Base-by-base conservation (phyloP, 2,797 vertebrate genomes). In the Macroramphosus scolopax region DNA sequence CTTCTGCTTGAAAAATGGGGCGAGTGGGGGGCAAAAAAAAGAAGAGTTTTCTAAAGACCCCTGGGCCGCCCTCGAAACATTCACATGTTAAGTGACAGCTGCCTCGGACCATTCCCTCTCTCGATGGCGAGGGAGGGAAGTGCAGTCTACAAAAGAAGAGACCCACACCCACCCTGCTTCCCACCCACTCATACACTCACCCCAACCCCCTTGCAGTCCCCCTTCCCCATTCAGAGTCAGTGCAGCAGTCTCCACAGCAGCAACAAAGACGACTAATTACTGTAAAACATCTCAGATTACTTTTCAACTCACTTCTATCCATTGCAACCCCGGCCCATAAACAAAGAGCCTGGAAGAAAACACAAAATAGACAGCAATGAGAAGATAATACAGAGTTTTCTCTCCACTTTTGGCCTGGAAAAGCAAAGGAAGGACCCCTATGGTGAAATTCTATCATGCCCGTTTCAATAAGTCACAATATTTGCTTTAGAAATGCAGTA, bases 41-140 rank as follows among this genome's bases (percentile, higher is more conserved):
- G 68, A 72, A 83, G 78, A 77, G 70, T 83, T 85, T 85, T 88
- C 83, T 82, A 89, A 84, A 89, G 85, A 87, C 78, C 82, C 87
- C 84, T 53, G 68, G 74, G 85, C 82, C 67, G 68, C 79, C 85
- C 86, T 80, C 67, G 25, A 62, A 89, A 91, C 85, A 91, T 92
- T 92, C 90, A 90, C 86, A 92, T 92, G 91, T 87, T 92, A 92
- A 91, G 87, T 91, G 90, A 90, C 89, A 91, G 90, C 89, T 91
- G 89, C 88, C 87, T 88, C 67, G 53, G 80, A 70, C 81, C 77
- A 63, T 78, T 87, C 71, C 78, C 78, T 83, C 82, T 85, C 69
- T 65, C 55, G 55, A 66, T 42, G 69, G 69, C n/a, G 57, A 80
- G 41, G 34, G 57, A 76, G 73, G 82, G 82, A 81, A 81, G 75